Percentiles rank a stretch among this genome's conserved stretches.
Evolutionary conservation across 2,888 invertebrate genomes (phyloP).

Genomic region (Calephelis perditalis): DNA sequence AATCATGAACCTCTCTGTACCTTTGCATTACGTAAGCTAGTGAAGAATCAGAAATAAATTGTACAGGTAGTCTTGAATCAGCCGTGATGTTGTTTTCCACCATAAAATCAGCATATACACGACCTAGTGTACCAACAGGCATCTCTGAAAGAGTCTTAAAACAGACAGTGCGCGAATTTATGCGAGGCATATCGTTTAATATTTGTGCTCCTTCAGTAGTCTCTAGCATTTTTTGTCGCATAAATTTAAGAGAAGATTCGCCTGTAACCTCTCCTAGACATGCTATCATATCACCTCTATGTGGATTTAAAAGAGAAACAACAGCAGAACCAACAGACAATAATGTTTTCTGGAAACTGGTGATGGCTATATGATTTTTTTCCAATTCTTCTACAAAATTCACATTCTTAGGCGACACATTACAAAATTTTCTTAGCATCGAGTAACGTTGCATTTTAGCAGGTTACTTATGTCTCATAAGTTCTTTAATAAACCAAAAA

Average conservation of each 20-base stretch:
- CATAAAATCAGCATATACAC: conserved; percentile 91
- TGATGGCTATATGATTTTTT: conserved; percentile 81
- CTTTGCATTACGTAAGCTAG: conserved; percentile 97
- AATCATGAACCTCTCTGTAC: conserved; percentile 97
- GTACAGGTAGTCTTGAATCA: conserved; percentile 92
- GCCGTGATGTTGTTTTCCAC: conserved; percentile 92
- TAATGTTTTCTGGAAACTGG: conserved; percentile 84
- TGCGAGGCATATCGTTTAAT: conserved; percentile 87
- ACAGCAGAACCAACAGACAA: conserved; percentile 93
- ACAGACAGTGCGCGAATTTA: conserved; percentile 90
- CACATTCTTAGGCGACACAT: conserved; percentile 31
- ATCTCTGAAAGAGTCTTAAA: conserved; percentile 83
- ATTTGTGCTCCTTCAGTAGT: conserved; percentile 89
- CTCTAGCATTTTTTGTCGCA: conserved; percentile 85
- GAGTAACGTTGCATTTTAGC: conserved; percentile 19
- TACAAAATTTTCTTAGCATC: conserved; percentile 19
- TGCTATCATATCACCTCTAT: conserved; percentile 94
- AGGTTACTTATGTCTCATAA: neutral
- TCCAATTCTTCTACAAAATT: conserved; percentile 80
- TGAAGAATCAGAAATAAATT: conserved; percentile 93
- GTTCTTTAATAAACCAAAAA: neutral
- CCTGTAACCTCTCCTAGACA: conserved; percentile 96
- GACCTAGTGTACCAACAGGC: conserved; percentile 90
- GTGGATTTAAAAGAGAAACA: conserved; percentile 88
- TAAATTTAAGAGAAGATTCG: conserved; percentile 81